Evolutionary conservation across 2,888 invertebrate species (phyloP), one percentile per base, ranked within the genome.

Genomic region (Athalia cordata): DNA sequence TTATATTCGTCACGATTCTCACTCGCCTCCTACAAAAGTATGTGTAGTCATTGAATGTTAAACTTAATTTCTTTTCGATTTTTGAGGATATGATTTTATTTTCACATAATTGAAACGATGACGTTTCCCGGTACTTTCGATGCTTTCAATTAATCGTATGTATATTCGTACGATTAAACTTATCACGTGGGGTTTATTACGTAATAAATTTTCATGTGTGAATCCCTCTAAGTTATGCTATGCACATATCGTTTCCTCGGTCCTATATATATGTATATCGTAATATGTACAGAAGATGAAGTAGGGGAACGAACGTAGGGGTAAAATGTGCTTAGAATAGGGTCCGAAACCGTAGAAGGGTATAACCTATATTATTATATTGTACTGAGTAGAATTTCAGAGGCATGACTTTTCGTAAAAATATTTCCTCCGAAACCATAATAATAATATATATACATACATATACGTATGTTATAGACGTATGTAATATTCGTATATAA

Each of bases 291-390:
- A 61, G 59, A 4, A 9, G 11, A 59, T 29, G 57, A 5, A 7
- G 59, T 8, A 72, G 47, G 59, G 13, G 29, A 52, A 29, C 52
- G 49, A 29, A 55, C 15, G 57, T 43, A 9, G 43, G 15, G 55
- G 67, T 78, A 74, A 80, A 80, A 80, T 80, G 79, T 78, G 77
- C 79, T 80, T 80, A 81, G 80, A 82, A 80, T 80, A 81, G 80
- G 82, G 79, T 79, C 72, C 49, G 82, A 82, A 82, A 81, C 81
- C 81, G 77, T 81, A 82, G 78, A 79, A 81, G 70, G 67, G 74
- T 77, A 75, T 62, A 80, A 79, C 80, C 80, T 77, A 75, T 78
- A 62, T 68, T 29, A 29, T 29, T 79, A 50, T 79, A 75, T 80
- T 74, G 79, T 78, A 78, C 80, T 78, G 78, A 79, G 68, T 78